phyloP scores from a whole-genome alignment of 2,797 vertebrate genomes.

The Malurus leucopterus region DNA sequence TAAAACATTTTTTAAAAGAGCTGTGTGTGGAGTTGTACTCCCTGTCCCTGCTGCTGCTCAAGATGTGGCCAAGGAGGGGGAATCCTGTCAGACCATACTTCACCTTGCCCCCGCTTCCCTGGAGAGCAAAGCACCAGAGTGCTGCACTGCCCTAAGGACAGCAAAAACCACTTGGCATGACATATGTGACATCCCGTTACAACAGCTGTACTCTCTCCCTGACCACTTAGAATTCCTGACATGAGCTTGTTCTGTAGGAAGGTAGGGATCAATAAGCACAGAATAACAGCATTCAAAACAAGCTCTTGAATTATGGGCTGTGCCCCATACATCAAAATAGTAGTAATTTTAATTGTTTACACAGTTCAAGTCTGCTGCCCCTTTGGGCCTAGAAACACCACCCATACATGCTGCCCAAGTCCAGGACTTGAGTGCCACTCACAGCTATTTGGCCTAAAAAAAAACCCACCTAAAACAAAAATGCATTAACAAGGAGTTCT shows the following conservation, averaged over 20 bases:
- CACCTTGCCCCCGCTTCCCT: no score
- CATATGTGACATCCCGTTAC: no score
- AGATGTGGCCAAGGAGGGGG: accelerated
- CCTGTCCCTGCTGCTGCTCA: accelerated
- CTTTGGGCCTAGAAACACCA: background rate
- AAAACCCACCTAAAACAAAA: accelerated
- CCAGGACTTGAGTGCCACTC: background rate
- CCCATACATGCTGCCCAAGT: background rate
- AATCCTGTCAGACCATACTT: accelerated
- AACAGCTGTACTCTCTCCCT: background rate
- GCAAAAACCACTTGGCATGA: accelerated
- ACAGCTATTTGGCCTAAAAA: background rate
- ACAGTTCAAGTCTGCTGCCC: background rate
- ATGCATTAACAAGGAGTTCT: no score
- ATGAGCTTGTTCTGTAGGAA: background rate
- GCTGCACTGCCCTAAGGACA: accelerated
- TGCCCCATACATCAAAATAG: background rate
- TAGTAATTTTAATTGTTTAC: accelerated
- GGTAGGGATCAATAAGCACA: background rate
- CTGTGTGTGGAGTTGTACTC: background rate
- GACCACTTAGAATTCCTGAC: background rate
- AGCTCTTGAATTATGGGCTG: background rate
- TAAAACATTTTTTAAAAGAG: constrained; percentile 23
- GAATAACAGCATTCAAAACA: background rate
- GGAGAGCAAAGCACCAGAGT: background rate